Base-by-base conservation (phyloP, 2,888 invertebrate species). In the Toxonevra muliebris region DNA sequence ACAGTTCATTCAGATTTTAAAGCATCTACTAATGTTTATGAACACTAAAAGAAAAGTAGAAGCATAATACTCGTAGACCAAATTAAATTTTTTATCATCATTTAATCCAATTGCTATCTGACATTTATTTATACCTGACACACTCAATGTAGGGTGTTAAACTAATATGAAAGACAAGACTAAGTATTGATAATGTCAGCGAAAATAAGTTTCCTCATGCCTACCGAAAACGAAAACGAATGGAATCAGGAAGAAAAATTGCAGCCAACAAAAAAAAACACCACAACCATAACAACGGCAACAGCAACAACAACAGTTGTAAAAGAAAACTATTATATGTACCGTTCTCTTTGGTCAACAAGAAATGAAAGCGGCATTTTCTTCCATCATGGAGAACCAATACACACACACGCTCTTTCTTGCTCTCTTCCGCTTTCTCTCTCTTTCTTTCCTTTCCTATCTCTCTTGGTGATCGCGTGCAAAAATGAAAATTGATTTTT, bases 261-360 rank as follows among this genome's bases (percentile, higher is more conserved):
- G 40, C 40, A 11, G 30, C 20, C 40, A 15, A 43, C n/a, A n/a
- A 12, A 12, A 54, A 48, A 57, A 4, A 41, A 15, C 15, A 43
- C 43, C 42, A 8, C 54, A 2, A 40, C 61, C 15, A 15, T 48
- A 13, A 43, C 11, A 43, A 52, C 17, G 17, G 40, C 40, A 41
- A 55, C 8, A 41, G 48, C 8, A 52, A 19, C 13, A 54, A 52
- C 4, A 54, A 19, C 54, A 13, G 52, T 52, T 53, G 19, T 30
- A 45, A 60, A 40, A 60, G 55, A 69, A 45, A 62, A 62, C 55
- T 45, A 42, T 30, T 2, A 42, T 41, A 12, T 59, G 17, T 65
- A 65, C 65, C 65, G 65, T 65, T 65, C 30, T 60, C 12, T 65
- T 53, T 17, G 19, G 20, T 45, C 19, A 40, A 19, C n/a, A 48